Evolutionary conservation across 2,888 invertebrate genomes (phyloP).

Genomic region (Clunio marinus): DNA sequence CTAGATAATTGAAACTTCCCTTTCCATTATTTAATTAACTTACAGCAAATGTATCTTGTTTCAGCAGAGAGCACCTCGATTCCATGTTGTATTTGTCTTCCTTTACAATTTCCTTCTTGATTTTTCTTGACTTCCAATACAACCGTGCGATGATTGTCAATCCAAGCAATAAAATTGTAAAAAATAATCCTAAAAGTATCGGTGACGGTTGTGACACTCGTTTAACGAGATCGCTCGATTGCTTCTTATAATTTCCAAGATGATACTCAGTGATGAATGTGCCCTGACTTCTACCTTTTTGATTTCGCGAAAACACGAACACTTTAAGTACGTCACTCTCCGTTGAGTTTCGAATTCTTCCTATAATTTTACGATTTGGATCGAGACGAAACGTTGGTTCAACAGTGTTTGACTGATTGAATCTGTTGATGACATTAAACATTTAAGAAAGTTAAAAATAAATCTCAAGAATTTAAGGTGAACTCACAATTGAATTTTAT

Average conservation of each 20-base stretch:
- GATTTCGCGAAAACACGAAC: conserved; percentile 38
- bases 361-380: conserved; percentile 31
- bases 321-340: conserved; percentile 39
- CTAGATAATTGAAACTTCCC: background rate
- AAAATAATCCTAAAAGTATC: conserved; percentile 24
- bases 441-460: background rate
- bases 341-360: conserved; percentile 25
- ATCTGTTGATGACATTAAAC: conserved; percentile 14
- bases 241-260: conserved; percentile 38
- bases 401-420: conserved; percentile 32
- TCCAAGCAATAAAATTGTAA: conserved; percentile 19
- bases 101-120: conserved; percentile 24
- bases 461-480: background rate
- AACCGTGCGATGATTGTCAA: conserved; percentile 21
- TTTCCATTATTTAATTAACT: background rate
- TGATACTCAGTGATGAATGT: conserved; percentile 36
- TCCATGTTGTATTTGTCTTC: conserved; percentile 36
- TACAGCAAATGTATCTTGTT: conserved; percentile 33
- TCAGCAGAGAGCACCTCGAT: conserved; percentile 31
- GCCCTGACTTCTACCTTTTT: conserved; percentile 39
- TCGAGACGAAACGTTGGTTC: conserved; percentile 38
- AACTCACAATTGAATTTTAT: conserved; percentile 36
- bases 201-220: conserved; percentile 9
- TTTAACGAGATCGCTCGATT: conserved; percentile 16
- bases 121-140: conserved; percentile 31